Evolutionary conservation across 1,140 invertebrate species (phyloP), one percentile per base, ranked within the genome.

Genomic region (Drosophila dunni): DNA sequence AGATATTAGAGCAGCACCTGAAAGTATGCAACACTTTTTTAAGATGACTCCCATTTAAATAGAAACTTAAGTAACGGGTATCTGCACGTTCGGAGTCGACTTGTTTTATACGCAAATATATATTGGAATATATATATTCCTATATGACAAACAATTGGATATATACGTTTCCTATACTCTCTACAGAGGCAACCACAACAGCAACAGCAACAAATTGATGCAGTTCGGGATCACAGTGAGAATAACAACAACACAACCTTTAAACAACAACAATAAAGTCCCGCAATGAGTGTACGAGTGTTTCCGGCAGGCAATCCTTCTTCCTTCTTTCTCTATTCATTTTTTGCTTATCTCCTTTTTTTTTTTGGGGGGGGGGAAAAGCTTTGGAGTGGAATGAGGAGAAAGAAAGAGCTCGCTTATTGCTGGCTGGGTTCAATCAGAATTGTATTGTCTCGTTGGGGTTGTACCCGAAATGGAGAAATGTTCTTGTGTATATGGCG

Each of bases 181-280:
- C 20, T 60, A 10, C 56, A 29, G 42, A n/a, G 33, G 7, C 34
- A 56, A 9, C 62, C 65, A 57, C 69, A 54, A 36, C 69, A 36
- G 50, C 34, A 79, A 68, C 29, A 51, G 68, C 38, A 72, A 80
- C 60, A 68, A 84, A 84, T 80, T 83, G 83, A 64, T 63, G 63
- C 81, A 74, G 67, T 50, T 62, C 65, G 62, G 65, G 13, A 56
- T 44, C 61, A 53, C 62, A 71, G 40, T 15, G 63, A 40, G 11
- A 33, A 58, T 33, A 48, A 45, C 29, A 66, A 17, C 40, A 13
- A n/a, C 11, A 38, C 46, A 50, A 51, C 48, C 45, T 68, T 73
- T 67, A 63, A 64, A 20, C 50, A 71, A 62, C 48, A 69, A 45
- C 15, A 62, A 66, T 69, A 58, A 61, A 73, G 44, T 62, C 71